Base-by-base conservation (phyloP, 2,113 vertebrate species). In the Ranitomeya imitator region DNA sequence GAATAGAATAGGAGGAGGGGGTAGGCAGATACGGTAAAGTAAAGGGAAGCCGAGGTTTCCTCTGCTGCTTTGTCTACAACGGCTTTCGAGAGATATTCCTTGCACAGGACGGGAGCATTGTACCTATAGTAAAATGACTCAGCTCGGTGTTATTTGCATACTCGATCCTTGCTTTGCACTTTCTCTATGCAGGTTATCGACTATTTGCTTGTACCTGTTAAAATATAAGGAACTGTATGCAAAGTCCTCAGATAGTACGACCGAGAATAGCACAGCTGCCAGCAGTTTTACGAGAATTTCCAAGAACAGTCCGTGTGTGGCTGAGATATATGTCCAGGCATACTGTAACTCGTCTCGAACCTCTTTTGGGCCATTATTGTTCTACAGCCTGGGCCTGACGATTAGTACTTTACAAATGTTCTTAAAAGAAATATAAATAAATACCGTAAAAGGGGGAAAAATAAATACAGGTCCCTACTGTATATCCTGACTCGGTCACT, bases 121-220 rank as follows among this genome's bases (percentile, higher is more conserved):
- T 52, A 26, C 81, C 6, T 54, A 55, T 54, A 83, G 81, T 63
- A 69, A 69, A 67, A 83, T 69, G 45, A 69, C 61, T 69, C 31
- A 52, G 18, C 19, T 10, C 4, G 37, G 3, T 45, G 13, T 69
- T 7, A 23, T 83, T 83, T 83, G 81, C 81, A 83, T 83, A 23
- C 57, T 23, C 5, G 6, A 21, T n/a, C 45, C 21, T 21, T 83
- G 63, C 21, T 83, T 83, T 83, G 81, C 81, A 69, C 63, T n/a
- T 83, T 19, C 52, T 11, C n/a, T 83, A 54, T 69, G 61, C 19
- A 83, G 45, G 12, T 14, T 9, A 7, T 54, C 45, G 12, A 51
- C 13, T 69, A 83, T 83, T 83, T 83, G 63, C 31, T 83, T 83
- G 21, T 52, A 45, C 6, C 21, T 83, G 18, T 69, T 83, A 52